Evolutionary conservation across 2,888 invertebrate genomes (phyloP).

Genomic region (Notodonta dromedarius): DNA sequence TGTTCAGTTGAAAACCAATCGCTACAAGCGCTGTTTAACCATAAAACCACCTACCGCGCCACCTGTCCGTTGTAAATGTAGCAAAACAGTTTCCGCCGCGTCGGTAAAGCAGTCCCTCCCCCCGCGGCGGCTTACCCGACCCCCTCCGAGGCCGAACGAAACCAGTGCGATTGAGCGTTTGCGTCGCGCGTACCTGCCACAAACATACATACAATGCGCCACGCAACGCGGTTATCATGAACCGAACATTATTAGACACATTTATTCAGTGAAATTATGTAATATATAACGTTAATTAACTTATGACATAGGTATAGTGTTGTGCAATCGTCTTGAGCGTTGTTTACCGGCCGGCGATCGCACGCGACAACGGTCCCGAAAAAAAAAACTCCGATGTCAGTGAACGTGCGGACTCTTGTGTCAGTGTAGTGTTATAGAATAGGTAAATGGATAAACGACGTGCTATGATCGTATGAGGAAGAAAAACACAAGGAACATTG

Average conservation of each 20-base stretch:
- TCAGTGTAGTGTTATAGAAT: conserved; percentile 81
- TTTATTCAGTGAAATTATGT: conserved; percentile 82
- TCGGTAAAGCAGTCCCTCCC: conserved; percentile 56
- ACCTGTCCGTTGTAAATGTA: conserved; percentile 66
- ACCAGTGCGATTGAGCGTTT: conserved; percentile 81
- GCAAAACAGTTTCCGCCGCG: conserved; percentile 45
- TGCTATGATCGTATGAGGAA: conserved; percentile 85
- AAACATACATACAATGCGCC: conserved; percentile 58
- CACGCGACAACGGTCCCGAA: conserved; percentile 83
- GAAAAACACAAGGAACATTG: conserved; percentile 82
- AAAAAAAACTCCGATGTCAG: conserved; percentile 76
- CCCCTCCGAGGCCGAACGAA: conserved; percentile 58
- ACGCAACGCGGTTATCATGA: conserved; percentile 74
- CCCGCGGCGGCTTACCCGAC: conserved; percentile 52
- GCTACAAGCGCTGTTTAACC: conserved; percentile 38
- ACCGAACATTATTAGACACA: conserved; percentile 67
- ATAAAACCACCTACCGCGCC: conserved; percentile 49
- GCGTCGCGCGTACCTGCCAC: conserved; percentile 66
- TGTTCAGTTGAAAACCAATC: conserved; percentile 8
- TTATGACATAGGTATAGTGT: conserved; percentile 78
- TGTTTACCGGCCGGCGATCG: conserved; percentile 87
- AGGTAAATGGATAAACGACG: conserved; percentile 81
- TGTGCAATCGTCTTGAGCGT: conserved; percentile 79
- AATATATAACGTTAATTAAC: conserved; percentile 85
- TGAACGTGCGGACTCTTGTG: conserved; percentile 74